These are phyloP conservation scores for Centrocercus urophasianus DNA, from an alignment of 2,113 vertebrate species.

Conservation along the genomic window DNA sequence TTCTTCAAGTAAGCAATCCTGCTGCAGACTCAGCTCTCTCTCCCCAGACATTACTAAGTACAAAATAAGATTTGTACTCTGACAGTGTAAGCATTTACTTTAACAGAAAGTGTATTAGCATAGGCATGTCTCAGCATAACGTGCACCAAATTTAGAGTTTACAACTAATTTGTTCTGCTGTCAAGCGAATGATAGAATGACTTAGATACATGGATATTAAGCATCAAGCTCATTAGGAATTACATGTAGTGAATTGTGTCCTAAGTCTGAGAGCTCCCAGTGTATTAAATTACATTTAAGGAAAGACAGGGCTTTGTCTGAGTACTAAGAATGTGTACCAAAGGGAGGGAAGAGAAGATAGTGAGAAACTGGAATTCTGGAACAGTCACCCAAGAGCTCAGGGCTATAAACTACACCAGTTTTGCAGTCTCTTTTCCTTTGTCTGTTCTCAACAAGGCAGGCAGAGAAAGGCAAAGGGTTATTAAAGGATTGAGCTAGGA, in stretches of 20 bases:
- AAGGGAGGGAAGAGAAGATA: background rate
- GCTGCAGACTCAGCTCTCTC: constrained; percentile 81
- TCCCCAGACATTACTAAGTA: constrained; percentile 70
- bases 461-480: background rate
- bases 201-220: constrained; percentile 72
- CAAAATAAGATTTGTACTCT: constrained; percentile 86
- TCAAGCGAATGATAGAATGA: constrained; percentile 80
- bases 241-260: background rate
- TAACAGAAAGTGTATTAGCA: constrained; percentile 81
- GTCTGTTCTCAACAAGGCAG: background rate
- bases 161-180: constrained; percentile 80
- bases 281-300: constrained; percentile 53
- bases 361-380: constrained; percentile 16
- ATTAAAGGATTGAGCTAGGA: background rate
- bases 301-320: constrained; percentile 44
- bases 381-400: background rate
- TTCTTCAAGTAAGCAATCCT: constrained; percentile 75
- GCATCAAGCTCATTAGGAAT: constrained; percentile 68
- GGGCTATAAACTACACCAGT: background rate
- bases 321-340: constrained; percentile 65
- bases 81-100: constrained; percentile 81
- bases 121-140: constrained; percentile 80
- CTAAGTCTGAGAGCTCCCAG: constrained; percentile 45
- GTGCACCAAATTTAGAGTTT: constrained; percentile 74
- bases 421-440: background rate